Percentiles rank a stretch among this genome's conserved stretches.
These are phyloP conservation scores for Ephialtes manifestator DNA, from an alignment of 2,888 invertebrate genomes.

Conservation along the genomic window DNA sequence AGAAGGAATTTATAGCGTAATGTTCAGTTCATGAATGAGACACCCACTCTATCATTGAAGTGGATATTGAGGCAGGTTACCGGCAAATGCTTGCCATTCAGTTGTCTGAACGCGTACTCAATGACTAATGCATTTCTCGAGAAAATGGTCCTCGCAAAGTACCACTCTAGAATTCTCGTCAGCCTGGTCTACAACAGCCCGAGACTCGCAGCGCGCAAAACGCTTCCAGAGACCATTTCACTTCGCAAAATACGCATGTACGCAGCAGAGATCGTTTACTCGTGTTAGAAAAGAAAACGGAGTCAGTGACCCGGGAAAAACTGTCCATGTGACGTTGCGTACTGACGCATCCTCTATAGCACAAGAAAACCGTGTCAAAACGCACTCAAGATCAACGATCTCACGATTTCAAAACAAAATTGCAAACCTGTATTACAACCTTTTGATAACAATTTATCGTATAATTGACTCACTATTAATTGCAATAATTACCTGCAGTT, in stretches of 20 bases:
- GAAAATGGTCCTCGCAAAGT: constrained; percentile 24
- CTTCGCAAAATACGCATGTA: constrained; percentile 40
- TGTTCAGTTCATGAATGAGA: background rate
- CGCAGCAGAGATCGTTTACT: constrained; percentile 30
- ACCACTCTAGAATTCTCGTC: background rate
- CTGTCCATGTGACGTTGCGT: constrained; percentile 31
- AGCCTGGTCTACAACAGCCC: background rate
- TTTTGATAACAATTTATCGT: no score
- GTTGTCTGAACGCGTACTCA: background rate
- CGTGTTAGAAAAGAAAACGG: constrained; percentile 68
- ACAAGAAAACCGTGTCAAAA: constrained; percentile 24
- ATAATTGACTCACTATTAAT: no score
- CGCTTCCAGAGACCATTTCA: constrained; percentile 37
- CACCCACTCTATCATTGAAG: background rate
- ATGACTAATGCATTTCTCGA: constrained; percentile 26
- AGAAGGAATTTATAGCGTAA: background rate
- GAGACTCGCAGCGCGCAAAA: background rate
- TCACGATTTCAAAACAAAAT: background rate
- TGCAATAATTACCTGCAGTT: no score
- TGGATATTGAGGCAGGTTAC: constrained; percentile 31
- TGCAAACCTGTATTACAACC: background rate
- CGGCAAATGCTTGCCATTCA: constrained; percentile 17
- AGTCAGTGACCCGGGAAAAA: constrained; percentile 70
- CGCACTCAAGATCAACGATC: background rate
- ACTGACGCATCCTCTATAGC: background rate